Conservation (phyloP, 2,797 vertebrate genomes). For the Enteromius mattozi region DNA sequence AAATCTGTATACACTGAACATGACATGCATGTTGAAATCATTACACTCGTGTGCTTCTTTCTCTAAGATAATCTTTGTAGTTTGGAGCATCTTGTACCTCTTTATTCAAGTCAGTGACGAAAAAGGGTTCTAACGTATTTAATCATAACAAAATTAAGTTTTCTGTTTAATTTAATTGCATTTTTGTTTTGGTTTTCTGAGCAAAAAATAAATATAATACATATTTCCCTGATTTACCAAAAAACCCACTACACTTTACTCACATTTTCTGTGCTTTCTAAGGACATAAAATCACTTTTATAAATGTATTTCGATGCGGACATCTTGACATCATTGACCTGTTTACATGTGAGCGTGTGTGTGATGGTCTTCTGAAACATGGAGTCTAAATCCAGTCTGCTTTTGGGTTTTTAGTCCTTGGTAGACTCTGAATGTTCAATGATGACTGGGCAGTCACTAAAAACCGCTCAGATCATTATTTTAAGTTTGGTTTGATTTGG, state of each 20-base stretch:
- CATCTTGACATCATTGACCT: neutral
- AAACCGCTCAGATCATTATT: neutral
- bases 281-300: too few relatives aligned
- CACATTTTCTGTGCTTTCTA: too few relatives aligned
- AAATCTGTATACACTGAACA: neutral
- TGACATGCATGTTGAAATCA: neutral
- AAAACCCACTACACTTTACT: too few relatives aligned
- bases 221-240: too few relatives aligned
- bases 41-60: neutral
- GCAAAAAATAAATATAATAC: too few relatives aligned
- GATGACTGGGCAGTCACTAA: neutral
- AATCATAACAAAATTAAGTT: too few relatives aligned
- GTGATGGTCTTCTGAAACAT: neutral
- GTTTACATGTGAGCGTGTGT: neutral
- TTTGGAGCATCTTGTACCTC: neutral
- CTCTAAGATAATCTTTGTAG: neutral
- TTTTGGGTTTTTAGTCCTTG: neutral
- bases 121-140: too few relatives aligned
- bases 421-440: neutral
- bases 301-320: too few relatives aligned
- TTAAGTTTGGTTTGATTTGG: neutral
- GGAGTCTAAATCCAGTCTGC: neutral
- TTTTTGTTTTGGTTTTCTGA: too few relatives aligned
- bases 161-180: too few relatives aligned
- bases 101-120: neutral